Percentiles rank a stretch among this genome's conserved stretches.
phyloP scores from a whole-genome alignment of 2,888 invertebrate species.

The Chirona hameri region DNA sequence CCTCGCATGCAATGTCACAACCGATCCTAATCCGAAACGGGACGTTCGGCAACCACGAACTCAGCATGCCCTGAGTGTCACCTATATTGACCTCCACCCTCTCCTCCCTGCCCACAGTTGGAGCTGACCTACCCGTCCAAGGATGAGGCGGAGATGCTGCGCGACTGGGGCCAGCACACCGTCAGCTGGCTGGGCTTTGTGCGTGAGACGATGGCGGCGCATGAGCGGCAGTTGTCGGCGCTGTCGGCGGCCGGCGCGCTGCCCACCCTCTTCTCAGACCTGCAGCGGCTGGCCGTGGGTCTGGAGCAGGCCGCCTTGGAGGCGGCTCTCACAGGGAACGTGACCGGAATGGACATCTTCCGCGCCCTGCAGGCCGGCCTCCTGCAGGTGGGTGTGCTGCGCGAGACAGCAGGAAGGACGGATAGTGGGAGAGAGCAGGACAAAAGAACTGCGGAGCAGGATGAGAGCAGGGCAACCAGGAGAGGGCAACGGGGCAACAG shows the following conservation, averaged over 20 bases:
- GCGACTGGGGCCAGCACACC: constrained; percentile 22
- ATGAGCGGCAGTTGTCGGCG: neutral
- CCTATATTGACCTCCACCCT: too few relatives aligned
- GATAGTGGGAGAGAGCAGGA: too few relatives aligned
- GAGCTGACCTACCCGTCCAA: too few relatives aligned
- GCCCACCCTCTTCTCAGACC: neutral
- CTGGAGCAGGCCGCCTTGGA: neutral
- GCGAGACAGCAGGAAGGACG: neutral
- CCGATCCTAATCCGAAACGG: too few relatives aligned
- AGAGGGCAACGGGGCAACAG: too few relatives aligned
- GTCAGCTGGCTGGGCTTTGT: neutral
- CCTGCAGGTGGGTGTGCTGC: neutral
- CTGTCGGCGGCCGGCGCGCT: neutral
- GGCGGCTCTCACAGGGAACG: neutral
- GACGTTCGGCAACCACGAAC: too few relatives aligned
- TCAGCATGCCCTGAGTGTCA: too few relatives aligned
- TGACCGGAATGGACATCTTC: neutral
- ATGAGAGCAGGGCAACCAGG: too few relatives aligned
- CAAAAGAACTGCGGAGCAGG: too few relatives aligned
- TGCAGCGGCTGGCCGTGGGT: neutral
- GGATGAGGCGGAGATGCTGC: neutral
- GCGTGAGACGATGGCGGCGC: neutral
- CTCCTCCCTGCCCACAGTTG: too few relatives aligned
- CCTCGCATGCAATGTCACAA: too few relatives aligned
- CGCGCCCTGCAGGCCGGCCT: neutral